These are phyloP conservation scores for Stegophylla sp. DNA, from an alignment of 2,888 invertebrate species.

Conservation along the genomic window DNA sequence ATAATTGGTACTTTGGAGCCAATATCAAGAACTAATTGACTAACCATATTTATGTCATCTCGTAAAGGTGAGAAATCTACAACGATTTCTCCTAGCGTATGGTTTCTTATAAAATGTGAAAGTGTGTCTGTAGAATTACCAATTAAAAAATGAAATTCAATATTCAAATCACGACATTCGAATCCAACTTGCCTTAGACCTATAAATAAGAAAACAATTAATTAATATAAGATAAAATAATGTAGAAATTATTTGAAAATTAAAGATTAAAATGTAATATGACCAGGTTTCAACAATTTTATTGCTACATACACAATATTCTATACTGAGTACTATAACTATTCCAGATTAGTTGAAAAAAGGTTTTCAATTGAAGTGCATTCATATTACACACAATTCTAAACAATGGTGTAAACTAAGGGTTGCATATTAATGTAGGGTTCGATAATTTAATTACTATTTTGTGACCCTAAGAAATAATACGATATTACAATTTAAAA, in stretches of 20 bases:
- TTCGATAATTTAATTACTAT: too few relatives aligned
- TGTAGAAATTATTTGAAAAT: too few relatives aligned
- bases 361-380: too few relatives aligned
- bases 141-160: constrained; percentile 79
- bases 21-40: constrained; percentile 71
- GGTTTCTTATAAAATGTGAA: constrained; percentile 73
- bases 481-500: too few relatives aligned
- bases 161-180: constrained; percentile 76
- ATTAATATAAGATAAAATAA: too few relatives aligned
- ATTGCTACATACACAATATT: constrained; percentile 19
- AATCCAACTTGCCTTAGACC: constrained; percentile 77
- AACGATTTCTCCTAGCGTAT: constrained; percentile 81
- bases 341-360: constrained; percentile 63
- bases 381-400: too few relatives aligned
- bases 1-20: constrained; percentile 60
- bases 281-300: too few relatives aligned
- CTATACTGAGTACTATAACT: constrained; percentile 78
- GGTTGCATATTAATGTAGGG: too few relatives aligned
- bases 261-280: too few relatives aligned
- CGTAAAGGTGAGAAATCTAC: constrained; percentile 84
- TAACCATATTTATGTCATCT: constrained; percentile 75
- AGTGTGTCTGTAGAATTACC: constrained; percentile 73
- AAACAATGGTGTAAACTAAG: too few relatives aligned
- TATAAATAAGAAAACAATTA: constrained; percentile 62
- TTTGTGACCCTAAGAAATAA: too few relatives aligned